Evolutionary conservation across 2,888 invertebrate species (phyloP).

Genomic region (Chrysolina oricalcia): DNA sequence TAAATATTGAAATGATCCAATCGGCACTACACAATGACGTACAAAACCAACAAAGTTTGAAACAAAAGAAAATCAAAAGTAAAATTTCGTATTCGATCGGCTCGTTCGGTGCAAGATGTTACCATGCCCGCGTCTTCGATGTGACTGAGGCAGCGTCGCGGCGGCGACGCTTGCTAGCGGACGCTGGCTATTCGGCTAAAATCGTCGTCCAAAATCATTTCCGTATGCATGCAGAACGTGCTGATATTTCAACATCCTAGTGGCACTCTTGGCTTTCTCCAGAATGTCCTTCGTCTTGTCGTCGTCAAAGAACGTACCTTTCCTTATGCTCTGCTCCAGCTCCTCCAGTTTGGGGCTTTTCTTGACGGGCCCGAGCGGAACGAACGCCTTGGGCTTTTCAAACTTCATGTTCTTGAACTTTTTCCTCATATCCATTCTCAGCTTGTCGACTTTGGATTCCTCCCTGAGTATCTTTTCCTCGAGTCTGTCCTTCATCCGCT

Average conservation of each 20-base stretch:
- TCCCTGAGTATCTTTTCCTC: slow-evolving; percentile 66
- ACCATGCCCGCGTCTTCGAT: slow-evolving; percentile 57
- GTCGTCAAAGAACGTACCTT: slow-evolving; percentile 69
- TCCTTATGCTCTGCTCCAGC: slow-evolving; percentile 66
- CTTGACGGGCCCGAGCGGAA: slow-evolving; percentile 67
- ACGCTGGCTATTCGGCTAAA: slow-evolving; percentile 52
- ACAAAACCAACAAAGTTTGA: slow-evolving; percentile 35
- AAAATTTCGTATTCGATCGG: slow-evolving; percentile 56
- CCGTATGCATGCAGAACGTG: slow-evolving; percentile 59
- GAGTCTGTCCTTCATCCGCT: slow-evolving; percentile 65
- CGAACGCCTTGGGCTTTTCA: slow-evolving; percentile 65
- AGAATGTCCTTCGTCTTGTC: slow-evolving; percentile 68
- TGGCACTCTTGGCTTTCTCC: slow-evolving; percentile 66
- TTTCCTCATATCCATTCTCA: slow-evolving; percentile 66
- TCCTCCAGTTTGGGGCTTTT: slow-evolving; percentile 68
- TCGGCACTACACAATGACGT: slow-evolving; percentile 36
- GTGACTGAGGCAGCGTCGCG: slow-evolving; percentile 49
- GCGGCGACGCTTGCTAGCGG: slow-evolving; percentile 31
- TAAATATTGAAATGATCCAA: slow-evolving; percentile 22
- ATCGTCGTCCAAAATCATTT: slow-evolving; percentile 61
- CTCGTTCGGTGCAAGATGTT: slow-evolving; percentile 54
- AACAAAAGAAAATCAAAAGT: slow-evolving; percentile 45
- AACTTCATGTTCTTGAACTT: slow-evolving; percentile 66
- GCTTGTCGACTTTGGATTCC: slow-evolving; percentile 65
- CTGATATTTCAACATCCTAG: slow-evolving; percentile 65